Base-by-base conservation (phyloP, 1,140 invertebrate species). In the Octopus bimaculoides region DNA sequence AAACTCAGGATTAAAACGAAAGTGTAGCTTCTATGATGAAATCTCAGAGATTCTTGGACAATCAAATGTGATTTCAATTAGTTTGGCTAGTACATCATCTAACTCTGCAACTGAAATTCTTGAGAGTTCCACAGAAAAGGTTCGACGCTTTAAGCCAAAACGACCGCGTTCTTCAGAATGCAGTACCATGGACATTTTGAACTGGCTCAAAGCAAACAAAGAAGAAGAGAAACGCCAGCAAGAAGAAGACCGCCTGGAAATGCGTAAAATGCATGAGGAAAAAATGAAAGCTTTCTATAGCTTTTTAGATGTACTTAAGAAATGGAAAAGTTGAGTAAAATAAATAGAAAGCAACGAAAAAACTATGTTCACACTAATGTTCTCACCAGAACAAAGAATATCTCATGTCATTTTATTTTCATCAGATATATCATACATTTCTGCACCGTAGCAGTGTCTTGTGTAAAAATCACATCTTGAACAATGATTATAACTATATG, bases 191-290 rank as follows among this genome's bases (percentile, higher is more conserved):
- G 66, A 71, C 66, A 71, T 71, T 71, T 71, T 71, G 66, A 71
- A 71, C 26, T 71, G 66, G 66, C 14, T 71, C 4, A 71, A 71
- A 71, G 66, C 66, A 14, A 71, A 71, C 66, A 71, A 71, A 71
- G 66, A 71, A 20, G 66, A 71, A 17, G 66, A 71, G 6, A 71
- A 71, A 17, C 66, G 66, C 17, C 66, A 71, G 3, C 66, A 12
- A 6, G 66, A 71, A 71, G 66, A 71, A 71, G 66, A 71, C 14
- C 7, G 66, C 5, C 66, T 71, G 6, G 66, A 71, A 17, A 71
- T 71, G 66, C 66, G 66, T n/a, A 14, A 20, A 14, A 71, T 71
- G 66, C 66, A 71, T 14, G 66, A 71, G 14, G 66, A 71, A 71
- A 71, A 71, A 71, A 71, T 71, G 66, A 71, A 71, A 20, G 66